Evolutionary conservation across 1,140 invertebrate genomes (phyloP).

Genomic region (Rhagoletis zephyria): DNA sequence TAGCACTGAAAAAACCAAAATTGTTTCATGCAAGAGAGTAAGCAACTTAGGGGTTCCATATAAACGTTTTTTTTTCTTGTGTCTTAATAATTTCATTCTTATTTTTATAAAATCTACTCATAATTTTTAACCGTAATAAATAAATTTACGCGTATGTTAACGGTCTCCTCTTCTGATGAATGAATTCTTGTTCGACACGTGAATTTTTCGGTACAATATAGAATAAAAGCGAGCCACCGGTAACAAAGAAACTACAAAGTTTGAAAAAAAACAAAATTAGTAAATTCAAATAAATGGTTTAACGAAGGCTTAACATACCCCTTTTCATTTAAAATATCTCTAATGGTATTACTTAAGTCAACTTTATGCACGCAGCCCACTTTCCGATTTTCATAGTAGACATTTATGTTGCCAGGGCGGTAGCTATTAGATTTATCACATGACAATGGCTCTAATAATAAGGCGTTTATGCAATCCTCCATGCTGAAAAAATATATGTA

Average conservation of each 20-base stretch:
- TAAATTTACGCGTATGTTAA: neutral
- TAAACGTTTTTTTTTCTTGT: neutral
- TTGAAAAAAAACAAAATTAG: too few species aligned
- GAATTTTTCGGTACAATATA: constrained; percentile 67
- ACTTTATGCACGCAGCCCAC: constrained; percentile 79
- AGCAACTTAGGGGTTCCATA: neutral
- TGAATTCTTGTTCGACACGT: constrained; percentile 65
- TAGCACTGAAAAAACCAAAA: neutral
- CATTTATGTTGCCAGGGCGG: constrained; percentile 78
- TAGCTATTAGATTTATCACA: constrained; percentile 87
- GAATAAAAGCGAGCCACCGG: constrained; percentile 66
- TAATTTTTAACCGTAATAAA: neutral
- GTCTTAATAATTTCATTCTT: neutral
- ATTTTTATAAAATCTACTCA: neutral
- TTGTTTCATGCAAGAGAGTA: neutral
- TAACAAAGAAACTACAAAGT: constrained; percentile 64
- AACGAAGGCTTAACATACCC: constrained; percentile 74
- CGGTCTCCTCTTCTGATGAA: constrained; percentile 62
- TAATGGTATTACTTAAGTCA: constrained; percentile 77
- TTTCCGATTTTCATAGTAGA: constrained; percentile 86
- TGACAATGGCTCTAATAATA: constrained; percentile 81
- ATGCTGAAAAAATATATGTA: constrained; percentile 75
- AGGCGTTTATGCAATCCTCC: constrained; percentile 79
- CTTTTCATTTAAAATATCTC: constrained; percentile 78
- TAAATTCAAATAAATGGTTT: neutral